Conservation (phyloP, 1,140 invertebrate genomes). For the Patella vulgata region DNA sequence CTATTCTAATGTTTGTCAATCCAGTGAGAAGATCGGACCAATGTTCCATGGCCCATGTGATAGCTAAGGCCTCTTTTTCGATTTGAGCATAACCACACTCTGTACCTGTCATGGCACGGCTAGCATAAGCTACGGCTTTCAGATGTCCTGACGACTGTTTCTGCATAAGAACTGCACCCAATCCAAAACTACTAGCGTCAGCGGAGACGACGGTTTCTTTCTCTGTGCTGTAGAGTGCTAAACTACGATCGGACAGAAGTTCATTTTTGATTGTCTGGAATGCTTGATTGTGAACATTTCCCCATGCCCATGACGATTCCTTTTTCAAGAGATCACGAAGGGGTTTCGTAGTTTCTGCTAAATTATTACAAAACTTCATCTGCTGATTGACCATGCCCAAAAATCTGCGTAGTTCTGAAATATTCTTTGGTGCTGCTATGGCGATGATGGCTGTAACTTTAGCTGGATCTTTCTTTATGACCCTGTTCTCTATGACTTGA, state of each 20-base stretch:
- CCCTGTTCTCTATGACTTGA: slow-evolving; percentile 52
- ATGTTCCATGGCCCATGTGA: slow-evolving; percentile 56
- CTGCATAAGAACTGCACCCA: slow-evolving; percentile 33
- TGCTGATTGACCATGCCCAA: slow-evolving; percentile 23
- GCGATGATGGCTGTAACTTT: slow-evolving; percentile 45
- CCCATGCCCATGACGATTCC: slow-evolving; percentile 26
- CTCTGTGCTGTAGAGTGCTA: slow-evolving; percentile 25
- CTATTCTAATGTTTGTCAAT: slow-evolving; percentile 24
- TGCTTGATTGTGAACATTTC: slow-evolving; percentile 9
- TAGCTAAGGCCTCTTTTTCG: slow-evolving; percentile 55
- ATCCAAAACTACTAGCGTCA: slow-evolving; percentile 33
- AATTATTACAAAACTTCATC: slow-evolving; percentile 14
- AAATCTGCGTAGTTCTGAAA: slow-evolving; percentile 7
- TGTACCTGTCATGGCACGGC: slow-evolving; percentile 29
- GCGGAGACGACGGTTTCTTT: slow-evolving; percentile 28
- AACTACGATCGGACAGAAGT: slow-evolving; percentile 10
- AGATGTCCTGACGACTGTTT: slow-evolving; percentile 12
- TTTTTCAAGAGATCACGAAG: slow-evolving; percentile 23
- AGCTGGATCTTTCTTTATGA: slow-evolving; percentile 57
- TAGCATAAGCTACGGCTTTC: slow-evolving; percentile 34
- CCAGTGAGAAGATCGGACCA: slow-evolving; percentile 46
- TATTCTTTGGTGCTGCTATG: slow-evolving; percentile 47
- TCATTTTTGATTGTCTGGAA: slow-evolving; percentile 20
- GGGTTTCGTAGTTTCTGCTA: slow-evolving; percentile 16
- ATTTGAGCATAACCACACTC: slow-evolving; percentile 42